Conservation (phyloP, 2,113 vertebrate species). For the Murina feae region DNA sequence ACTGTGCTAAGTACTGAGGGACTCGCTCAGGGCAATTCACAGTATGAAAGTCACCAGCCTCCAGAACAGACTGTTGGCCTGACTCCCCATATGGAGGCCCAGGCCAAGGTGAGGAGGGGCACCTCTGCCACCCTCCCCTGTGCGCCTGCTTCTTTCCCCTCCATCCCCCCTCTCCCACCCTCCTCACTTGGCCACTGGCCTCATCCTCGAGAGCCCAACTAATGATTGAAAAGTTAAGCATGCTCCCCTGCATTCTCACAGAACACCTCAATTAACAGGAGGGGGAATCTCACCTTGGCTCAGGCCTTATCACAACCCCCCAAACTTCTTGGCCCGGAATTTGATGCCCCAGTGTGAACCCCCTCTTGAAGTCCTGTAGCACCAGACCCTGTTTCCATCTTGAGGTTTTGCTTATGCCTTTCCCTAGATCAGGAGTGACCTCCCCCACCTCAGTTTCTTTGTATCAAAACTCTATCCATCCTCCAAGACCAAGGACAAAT, state of each 20-base stretch:
- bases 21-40: neutral
- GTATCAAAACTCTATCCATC: neutral
- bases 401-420: neutral
- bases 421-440: neutral
- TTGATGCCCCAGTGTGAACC: neutral
- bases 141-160: neutral
- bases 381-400: too few relatives aligned
- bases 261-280: neutral
- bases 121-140: neutral
- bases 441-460: neutral
- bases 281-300: neutral
- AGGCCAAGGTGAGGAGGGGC: neutral
- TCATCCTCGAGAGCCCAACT: neutral
- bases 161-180: accelerated
- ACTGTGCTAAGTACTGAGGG: neutral
- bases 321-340: neutral
- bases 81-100: neutral
- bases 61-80: neutral
- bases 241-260: neutral
- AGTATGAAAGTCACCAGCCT: neutral
- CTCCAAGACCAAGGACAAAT: neutral
- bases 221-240: neutral
- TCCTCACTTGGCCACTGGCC: too few relatives aligned
- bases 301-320: neutral
- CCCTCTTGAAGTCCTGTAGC: too few relatives aligned